These are phyloP conservation scores for Oncorhynchus kisutch DNA, from an alignment of 2,113 vertebrate genomes.

Conservation along the genomic window DNA sequence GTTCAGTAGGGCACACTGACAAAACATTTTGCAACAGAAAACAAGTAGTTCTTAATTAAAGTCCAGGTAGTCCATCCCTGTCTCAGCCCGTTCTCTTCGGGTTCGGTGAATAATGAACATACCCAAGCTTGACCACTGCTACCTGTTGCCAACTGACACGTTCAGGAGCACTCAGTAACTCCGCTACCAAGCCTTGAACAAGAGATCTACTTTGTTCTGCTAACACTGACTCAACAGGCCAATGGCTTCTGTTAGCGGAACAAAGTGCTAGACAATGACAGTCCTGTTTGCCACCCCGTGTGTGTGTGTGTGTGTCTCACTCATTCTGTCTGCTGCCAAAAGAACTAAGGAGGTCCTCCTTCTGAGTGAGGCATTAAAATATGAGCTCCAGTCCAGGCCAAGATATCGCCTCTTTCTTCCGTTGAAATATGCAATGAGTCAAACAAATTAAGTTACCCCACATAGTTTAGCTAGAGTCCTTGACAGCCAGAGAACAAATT, in stretches of 20 bases:
- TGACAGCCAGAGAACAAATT: too few relatives aligned
- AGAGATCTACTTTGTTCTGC: background rate
- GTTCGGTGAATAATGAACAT: too few relatives aligned
- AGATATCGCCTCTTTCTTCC: background rate
- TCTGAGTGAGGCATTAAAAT: background rate
- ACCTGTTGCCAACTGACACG: background rate
- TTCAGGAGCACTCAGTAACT: background rate
- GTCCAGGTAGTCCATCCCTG: too few relatives aligned
- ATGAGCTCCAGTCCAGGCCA: background rate
- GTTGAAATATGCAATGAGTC: too few relatives aligned
- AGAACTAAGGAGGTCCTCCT: background rate
- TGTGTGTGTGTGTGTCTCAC: background rate
- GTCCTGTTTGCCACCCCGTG: background rate
- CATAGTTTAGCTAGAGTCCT: too few relatives aligned
- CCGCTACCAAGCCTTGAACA: background rate
- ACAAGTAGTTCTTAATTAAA: too few relatives aligned
- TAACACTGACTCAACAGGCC: background rate
- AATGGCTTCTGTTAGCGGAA: background rate
- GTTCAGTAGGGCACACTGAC: too few relatives aligned
- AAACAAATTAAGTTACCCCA: too few relatives aligned
- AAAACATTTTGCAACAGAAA: too few relatives aligned
- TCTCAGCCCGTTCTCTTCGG: too few relatives aligned
- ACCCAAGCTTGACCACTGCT: background rate
- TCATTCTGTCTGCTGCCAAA: slow-evolving; percentile 1
- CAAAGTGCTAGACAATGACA: background rate